Evolutionary conservation across 2,888 invertebrate species (phyloP), one percentile per base, ranked within the genome.

Genomic region (Keiferia lycopersicella): DNA sequence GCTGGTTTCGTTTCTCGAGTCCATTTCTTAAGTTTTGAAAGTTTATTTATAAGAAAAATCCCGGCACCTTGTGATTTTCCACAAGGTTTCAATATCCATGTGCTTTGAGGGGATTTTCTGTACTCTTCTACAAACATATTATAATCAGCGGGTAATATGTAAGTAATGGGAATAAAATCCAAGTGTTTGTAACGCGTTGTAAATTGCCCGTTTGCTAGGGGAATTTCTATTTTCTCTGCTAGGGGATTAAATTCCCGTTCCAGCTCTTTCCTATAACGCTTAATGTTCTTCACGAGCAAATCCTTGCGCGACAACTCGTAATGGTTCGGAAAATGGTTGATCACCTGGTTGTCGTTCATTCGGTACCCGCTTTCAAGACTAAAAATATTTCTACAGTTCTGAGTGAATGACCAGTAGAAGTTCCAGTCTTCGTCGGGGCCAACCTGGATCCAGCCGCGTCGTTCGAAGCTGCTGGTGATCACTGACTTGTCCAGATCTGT

Each of bases 11-110:
- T 95, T 86, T 97, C 97, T 18, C 96, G 92, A 0, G 96, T 96
- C 96, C 96, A 97, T 79, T 96, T 94, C 80, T 97, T 98, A 62
- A 98, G 88, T 87, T 98, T 98, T 4, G 98, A 97, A 63, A 98
- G 88, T 88, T 98, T 98, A 82, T 98, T 98, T 69, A 98, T 97
- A 63, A 98, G 92, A 84, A 98, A 98, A 79, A 98, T 98, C 11
- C 98, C 98, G 12, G 96, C 94, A 0, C 97, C 97, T 82, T 96
- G 96, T 0, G 98, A 98, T 87, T 98, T 96, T 12, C 98, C 98
- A 80, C 97, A 97, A 0, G 98, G 98, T 82, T 98, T 98, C 95
- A 98, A 96, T 67, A 98, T 98, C 98, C 98, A 98, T 0, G 98
- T 98, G 71, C 96, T 96, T 79, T 96, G 96, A 0, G 98, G 98